Percentiles rank a stretch among this genome's conserved stretches.
Conservation (phyloP, 2,888 invertebrate genomes). For the Zaprionus obscuricornis region DNA sequence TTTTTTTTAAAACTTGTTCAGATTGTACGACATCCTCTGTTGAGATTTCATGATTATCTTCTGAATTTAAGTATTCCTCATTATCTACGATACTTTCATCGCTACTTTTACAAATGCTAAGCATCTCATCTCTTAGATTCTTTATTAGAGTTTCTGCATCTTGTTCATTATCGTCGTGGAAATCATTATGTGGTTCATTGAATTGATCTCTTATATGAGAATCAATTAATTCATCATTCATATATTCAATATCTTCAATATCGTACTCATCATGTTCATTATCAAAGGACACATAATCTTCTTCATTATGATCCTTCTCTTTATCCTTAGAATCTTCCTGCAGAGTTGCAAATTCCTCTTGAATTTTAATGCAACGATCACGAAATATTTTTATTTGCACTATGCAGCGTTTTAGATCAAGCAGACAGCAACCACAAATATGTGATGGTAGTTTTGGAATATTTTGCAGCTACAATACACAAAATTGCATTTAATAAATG, state of each 20-base stretch:
- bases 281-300: neutral
- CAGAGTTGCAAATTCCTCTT: constrained; percentile 8
- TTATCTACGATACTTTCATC: constrained; percentile 17
- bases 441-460: constrained; percentile 38
- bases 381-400: constrained; percentile 37
- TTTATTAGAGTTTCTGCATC: constrained; percentile 24
- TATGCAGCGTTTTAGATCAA: constrained; percentile 50
- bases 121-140: constrained; percentile 26
- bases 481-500: neutral
- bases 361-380: constrained; percentile 49
- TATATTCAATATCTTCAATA: neutral
- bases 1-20: neutral
- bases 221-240: constrained; percentile 10
- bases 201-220: neutral
- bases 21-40: too few species aligned
- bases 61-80: too few species aligned
- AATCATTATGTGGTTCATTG: neutral
- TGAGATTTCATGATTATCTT: too few species aligned
- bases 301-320: neutral
- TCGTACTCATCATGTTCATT: neutral
- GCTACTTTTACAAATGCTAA: constrained; percentile 19
- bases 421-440: constrained; percentile 55
- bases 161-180: neutral
- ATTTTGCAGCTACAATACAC: constrained; percentile 29
- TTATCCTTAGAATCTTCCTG: neutral